A percentile compares a stretch with the other conserved stretches of the same genome.
These are phyloP conservation scores for Isichthys henryi DNA, from an alignment of 2,113 vertebrate species.

Conservation along the genomic window DNA sequence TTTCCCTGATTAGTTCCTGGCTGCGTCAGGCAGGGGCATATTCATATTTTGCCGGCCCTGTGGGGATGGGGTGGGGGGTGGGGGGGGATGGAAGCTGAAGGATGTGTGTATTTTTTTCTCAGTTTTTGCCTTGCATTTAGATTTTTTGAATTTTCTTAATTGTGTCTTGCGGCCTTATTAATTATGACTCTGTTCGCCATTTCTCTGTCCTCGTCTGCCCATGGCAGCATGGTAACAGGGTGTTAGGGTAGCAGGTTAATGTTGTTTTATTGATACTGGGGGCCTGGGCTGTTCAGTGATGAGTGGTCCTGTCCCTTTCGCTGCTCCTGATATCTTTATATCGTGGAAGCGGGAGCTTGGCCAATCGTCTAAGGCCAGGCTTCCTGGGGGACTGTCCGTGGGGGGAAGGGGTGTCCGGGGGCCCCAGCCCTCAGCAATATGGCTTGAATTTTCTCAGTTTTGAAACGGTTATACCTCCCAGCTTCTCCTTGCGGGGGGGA, in stretches of 20 bases:
- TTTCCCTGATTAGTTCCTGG: constrained; percentile 42
- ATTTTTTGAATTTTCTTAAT: neutral
- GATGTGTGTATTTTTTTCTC: neutral
- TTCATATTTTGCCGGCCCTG: constrained; percentile 33
- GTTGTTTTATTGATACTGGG: neutral
- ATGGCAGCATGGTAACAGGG: neutral
- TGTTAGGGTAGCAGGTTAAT: neutral
- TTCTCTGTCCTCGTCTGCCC: neutral
- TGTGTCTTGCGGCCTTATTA: neutral
- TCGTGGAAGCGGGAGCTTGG: neutral
- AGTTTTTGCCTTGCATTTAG: neutral
- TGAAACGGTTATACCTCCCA: constrained; percentile 57
- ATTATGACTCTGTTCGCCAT: neutral
- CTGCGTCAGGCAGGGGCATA: neutral
- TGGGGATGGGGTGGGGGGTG: constrained; percentile 29
- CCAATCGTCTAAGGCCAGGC: constrained; percentile 62
- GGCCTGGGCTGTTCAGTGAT: neutral
- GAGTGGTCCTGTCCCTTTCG: neutral
- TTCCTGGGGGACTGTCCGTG: constrained; percentile 51
- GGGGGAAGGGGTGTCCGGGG: constrained; percentile 39
- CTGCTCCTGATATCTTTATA: neutral
- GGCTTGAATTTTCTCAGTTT: constrained; percentile 63
- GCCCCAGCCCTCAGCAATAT: constrained; percentile 61
- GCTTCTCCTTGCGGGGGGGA: constrained; percentile 53
- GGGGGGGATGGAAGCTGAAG: too few relatives aligned